Conservation (phyloP, 37 sponge, comb jelly and placozoan species). For the Halisarca cf. caerulea region DNA sequence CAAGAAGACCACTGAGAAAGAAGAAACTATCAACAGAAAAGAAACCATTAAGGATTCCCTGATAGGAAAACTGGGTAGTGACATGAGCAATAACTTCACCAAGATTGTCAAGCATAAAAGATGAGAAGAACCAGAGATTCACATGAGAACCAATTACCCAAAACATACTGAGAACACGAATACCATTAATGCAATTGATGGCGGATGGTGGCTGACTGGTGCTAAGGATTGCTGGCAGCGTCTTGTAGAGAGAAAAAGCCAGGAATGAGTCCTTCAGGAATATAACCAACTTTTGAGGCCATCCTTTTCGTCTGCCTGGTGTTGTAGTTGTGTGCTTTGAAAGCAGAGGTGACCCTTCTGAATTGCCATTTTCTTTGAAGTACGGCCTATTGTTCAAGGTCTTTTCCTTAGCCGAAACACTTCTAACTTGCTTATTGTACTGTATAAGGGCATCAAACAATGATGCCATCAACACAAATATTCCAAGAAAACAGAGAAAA, state of each 20-base stretch:
- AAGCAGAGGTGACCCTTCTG: background rate
- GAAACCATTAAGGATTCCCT: conserved; percentile 59
- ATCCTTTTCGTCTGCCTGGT: background rate
- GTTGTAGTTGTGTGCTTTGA: background rate
- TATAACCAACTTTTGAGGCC: background rate
- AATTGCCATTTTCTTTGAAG: background rate
- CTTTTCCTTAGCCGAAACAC: background rate
- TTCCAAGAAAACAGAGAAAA: conserved; percentile 38
- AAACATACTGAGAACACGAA: conserved; percentile 78
- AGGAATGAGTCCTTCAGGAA: conserved; percentile 12
- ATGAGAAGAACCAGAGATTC: conserved; percentile 21
- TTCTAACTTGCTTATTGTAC: background rate
- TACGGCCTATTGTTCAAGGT: background rate
- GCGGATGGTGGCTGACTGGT: conserved; percentile 60
- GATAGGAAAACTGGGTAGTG: conserved; percentile 41
- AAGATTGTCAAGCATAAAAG: background rate
- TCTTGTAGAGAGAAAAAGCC: conserved; percentile 64
- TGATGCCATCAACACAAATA: conserved; percentile 27
- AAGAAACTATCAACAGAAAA: conserved; percentile 76
- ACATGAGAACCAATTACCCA: conserved; percentile 79
- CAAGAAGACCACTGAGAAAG: conserved; percentile 74
- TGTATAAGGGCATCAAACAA: background rate
- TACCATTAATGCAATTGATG: conserved; percentile 76
- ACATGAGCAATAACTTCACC: background rate
- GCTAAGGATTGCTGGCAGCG: conserved; percentile 44